A percentile compares a stretch with the other conserved stretches of the same genome.
Conservation (phyloP, 1,140 invertebrate genomes). For the Pachypsylla venusta region DNA sequence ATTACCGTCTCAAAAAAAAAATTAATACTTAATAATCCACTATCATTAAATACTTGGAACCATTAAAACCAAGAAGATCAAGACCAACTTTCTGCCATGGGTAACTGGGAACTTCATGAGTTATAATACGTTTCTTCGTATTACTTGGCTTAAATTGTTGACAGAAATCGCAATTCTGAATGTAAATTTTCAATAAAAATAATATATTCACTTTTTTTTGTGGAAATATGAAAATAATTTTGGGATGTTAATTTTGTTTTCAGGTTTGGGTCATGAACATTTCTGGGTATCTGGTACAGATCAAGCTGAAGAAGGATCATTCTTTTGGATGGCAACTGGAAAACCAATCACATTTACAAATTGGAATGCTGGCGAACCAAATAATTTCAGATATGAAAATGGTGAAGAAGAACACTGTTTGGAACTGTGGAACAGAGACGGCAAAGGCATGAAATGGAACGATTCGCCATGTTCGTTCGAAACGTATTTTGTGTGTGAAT, state of each 20-base stretch:
- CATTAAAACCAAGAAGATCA: too few species aligned
- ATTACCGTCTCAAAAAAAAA: too few species aligned
- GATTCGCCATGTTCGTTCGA: conserved; percentile 84
- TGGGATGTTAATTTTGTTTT: conserved; percentile 26
- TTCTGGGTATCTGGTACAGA: conserved; percentile 88
- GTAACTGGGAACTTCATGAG: background rate
- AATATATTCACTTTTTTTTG: background rate
- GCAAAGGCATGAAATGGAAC: conserved; percentile 83
- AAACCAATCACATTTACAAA: conserved; percentile 76
- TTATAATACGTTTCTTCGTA: background rate
- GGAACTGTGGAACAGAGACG: conserved; percentile 80
- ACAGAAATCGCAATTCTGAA: too few species aligned
- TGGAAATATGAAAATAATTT: too few species aligned
- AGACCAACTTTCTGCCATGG: background rate
- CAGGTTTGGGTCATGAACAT: conserved; percentile 71
- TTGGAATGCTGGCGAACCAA: conserved; percentile 81
- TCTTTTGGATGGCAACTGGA: conserved; percentile 86
- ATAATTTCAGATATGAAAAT: conserved; percentile 83
- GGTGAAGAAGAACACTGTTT: conserved; percentile 82
- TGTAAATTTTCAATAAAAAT: background rate
- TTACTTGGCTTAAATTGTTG: background rate
- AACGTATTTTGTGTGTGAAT: conserved; percentile 82
- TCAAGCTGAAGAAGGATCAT: conserved; percentile 71
- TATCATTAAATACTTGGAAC: too few species aligned
- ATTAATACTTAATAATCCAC: too few species aligned